Evolutionary conservation across 2,113 vertebrate genomes (phyloP).

Genomic region (Lepidothrix coronata): DNA sequence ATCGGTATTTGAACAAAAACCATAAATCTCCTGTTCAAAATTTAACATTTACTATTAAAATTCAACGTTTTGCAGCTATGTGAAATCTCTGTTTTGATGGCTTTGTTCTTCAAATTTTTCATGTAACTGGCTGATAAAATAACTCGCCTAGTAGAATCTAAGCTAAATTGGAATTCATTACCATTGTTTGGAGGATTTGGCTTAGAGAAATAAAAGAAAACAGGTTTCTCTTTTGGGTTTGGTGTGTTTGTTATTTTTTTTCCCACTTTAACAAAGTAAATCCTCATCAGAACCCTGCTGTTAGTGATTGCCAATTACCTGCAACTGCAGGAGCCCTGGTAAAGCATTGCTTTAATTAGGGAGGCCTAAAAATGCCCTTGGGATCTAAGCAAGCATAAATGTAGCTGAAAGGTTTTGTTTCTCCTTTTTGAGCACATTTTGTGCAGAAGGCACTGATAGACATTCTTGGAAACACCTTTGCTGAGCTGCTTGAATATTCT

Average conservation of each 20-base stretch:
- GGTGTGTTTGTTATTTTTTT: neutral
- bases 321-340: constrained; percentile 52
- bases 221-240: neutral
- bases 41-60: neutral
- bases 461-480: neutral
- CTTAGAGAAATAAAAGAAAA: constrained; percentile 16
- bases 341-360: constrained; percentile 57
- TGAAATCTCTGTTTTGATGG: neutral
- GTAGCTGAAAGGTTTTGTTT: constrained; percentile 29
- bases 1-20: neutral
- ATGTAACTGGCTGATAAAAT: neutral
- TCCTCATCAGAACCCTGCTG: constrained; percentile 62
- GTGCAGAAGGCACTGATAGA: neutral
- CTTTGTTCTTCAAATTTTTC: neutral
- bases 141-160: neutral
- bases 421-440: neutral
- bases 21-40: neutral
- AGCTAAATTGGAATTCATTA: constrained; percentile 14
- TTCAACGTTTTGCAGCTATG: neutral
- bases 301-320: constrained; percentile 68
- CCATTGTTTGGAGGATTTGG: neutral
- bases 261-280: constrained; percentile 28
- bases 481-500: neutral
- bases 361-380: constrained; percentile 42
- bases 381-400: constrained; percentile 35